phyloP scores from a whole-genome alignment of 2,797 vertebrate genomes.

The Neopelma chrysocephalum region DNA sequence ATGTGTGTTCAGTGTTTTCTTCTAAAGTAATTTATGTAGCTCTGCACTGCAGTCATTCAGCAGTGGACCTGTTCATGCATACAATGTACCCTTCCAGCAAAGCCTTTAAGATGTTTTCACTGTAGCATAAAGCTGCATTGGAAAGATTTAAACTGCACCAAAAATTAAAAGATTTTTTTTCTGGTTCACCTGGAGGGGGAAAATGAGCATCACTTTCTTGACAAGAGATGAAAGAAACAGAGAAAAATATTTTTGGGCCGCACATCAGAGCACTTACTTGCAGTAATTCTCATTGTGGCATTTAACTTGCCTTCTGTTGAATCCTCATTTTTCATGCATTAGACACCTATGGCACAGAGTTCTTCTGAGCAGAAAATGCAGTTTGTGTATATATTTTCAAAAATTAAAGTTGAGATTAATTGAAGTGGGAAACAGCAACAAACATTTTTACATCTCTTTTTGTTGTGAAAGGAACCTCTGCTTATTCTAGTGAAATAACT shows the following conservation, averaged over 20 bases:
- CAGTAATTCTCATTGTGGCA: background rate
- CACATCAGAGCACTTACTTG: conserved; percentile 14
- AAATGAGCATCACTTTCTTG: conserved; percentile 19
- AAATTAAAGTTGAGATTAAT: background rate
- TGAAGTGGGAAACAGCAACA: background rate
- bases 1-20: background rate
- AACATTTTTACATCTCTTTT: background rate
- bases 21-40: background rate
- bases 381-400: background rate
- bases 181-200: conserved; percentile 3
- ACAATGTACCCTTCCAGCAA: background rate
- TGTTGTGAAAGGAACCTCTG: background rate
- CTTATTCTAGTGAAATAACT: background rate
- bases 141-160: conserved; percentile 2
- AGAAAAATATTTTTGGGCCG: background rate
- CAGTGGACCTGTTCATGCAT: background rate
- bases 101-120: background rate
- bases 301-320: conserved; percentile 11
- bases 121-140: background rate
- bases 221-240: conserved; percentile 35
- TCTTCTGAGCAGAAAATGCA: background rate
- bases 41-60: background rate
- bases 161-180: conserved; percentile 18
- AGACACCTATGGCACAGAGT: background rate
- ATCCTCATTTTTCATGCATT: background rate